phyloP scores from a whole-genome alignment of 2,113 vertebrate genomes.

The Prionailurus bengalensis region DNA sequence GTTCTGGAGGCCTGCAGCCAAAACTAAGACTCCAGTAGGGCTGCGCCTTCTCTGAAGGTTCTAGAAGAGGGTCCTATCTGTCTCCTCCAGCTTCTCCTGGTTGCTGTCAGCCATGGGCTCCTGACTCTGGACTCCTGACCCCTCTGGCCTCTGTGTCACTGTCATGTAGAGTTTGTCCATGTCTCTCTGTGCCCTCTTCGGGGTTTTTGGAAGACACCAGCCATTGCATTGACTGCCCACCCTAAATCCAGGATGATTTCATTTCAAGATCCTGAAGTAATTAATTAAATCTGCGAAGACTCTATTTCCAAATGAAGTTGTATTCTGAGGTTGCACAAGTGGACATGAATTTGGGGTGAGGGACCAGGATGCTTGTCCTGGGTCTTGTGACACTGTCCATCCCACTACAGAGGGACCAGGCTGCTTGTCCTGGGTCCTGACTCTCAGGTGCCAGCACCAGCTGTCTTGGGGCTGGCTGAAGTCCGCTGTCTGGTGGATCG shows the following conservation, averaged over 20 bases:
- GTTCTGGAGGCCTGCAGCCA: neutral
- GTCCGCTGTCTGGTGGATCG: neutral
- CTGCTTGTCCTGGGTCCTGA: neutral
- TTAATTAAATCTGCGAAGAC: neutral
- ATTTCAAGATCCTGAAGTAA: neutral
- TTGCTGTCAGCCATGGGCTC: neutral
- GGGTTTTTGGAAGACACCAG: neutral
- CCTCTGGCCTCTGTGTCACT: neutral
- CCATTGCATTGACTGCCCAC: neutral
- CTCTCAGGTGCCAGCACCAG: accelerated
- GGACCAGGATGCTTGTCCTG: neutral
- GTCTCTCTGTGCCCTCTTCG: neutral
- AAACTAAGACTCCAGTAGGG: neutral
- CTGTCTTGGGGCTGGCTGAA: neutral
- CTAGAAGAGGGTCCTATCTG: neutral
- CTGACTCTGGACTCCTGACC: accelerated
- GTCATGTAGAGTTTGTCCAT: neutral
- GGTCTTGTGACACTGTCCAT: neutral
- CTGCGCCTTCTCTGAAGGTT: neutral
- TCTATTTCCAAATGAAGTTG: neutral
- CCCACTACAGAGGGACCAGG: too few species aligned
- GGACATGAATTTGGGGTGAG: neutral
- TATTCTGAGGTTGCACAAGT: neutral
- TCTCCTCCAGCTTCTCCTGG: neutral
- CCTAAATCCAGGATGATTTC: neutral